phyloP scores from a whole-genome alignment of 2,797 vertebrate species.

The Gymnodraco acuticeps region DNA sequence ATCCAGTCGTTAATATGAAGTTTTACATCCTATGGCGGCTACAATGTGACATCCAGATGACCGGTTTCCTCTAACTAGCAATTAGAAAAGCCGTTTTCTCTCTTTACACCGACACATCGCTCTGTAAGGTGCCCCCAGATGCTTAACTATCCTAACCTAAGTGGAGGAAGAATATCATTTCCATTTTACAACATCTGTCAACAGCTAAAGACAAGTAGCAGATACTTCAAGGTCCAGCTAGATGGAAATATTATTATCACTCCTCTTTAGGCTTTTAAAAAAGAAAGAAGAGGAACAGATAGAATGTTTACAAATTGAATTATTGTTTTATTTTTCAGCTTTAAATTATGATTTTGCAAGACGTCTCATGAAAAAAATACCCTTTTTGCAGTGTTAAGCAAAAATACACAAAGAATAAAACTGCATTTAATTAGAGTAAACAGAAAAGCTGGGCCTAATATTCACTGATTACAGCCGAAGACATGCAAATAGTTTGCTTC shows the following conservation, averaged over 20 bases:
- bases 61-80: slow-evolving; percentile 46
- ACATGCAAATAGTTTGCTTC: neutral
- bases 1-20: slow-evolving; percentile 28
- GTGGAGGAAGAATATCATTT: slow-evolving; percentile 28
- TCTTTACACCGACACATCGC: slow-evolving; percentile 32
- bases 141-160: slow-evolving; percentile 35
- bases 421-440: neutral
- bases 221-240: slow-evolving; percentile 14
- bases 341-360: neutral
- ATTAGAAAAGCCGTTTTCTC: slow-evolving; percentile 54
- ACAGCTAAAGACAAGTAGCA: slow-evolving; percentile 32
- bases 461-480: neutral
- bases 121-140: slow-evolving; percentile 36
- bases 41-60: slow-evolving; percentile 22
- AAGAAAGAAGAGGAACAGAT: neutral
- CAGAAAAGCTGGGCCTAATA: neutral
- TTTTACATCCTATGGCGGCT: slow-evolving; percentile 32
- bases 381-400: neutral
- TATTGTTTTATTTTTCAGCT: neutral
- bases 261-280: neutral
- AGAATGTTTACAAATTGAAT: neutral
- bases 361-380: neutral
- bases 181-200: slow-evolving; percentile 46
- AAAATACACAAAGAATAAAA: neutral
- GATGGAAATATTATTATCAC: neutral